Evolutionary conservation across 2,797 vertebrate species (phyloP).

Genomic region (Microcaecilia unicolor): DNA sequence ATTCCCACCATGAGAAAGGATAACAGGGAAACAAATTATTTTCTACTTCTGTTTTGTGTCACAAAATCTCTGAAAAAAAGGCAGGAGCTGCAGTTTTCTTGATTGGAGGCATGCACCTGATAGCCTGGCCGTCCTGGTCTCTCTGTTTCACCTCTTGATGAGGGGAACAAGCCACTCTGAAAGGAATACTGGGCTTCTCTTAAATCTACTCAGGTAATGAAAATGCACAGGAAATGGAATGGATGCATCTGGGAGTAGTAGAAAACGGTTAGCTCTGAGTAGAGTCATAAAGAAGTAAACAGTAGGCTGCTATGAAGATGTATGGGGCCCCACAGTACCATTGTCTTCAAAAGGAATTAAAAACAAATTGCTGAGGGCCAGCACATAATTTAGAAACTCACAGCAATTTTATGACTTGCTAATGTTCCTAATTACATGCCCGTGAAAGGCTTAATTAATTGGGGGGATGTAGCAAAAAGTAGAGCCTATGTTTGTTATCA

Average conservation of each 20-base stretch:
- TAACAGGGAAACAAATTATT: too few species aligned
- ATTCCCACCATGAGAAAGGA: too few species aligned
- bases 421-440: conserved; percentile 99
- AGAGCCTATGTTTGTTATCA: conserved; percentile 94
- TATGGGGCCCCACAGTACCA: conserved; percentile 87
- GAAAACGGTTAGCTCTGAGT: conserved; percentile 52
- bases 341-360: conserved; percentile 96
- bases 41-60: too few species aligned
- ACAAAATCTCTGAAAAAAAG: too few species aligned
- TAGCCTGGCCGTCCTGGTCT: too few species aligned
- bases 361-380: conserved; percentile 97
- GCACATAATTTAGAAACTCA: conserved; percentile 96
- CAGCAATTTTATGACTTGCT: conserved; percentile 99
- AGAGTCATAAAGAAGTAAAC: conserved; percentile 63
- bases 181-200: conserved; percentile 3
- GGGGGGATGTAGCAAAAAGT: conserved; percentile 83
- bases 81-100: too few species aligned
- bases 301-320: conserved; percentile 77
- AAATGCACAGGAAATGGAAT: conserved; percentile 23
- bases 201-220: conserved; percentile 40
- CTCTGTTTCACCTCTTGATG: too few species aligned
- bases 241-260: conserved; percentile 49
- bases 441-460: conserved; percentile 99
- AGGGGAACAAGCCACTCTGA: not conserved
- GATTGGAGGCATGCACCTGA: too few species aligned